Evolutionary conservation across 2,797 vertebrate genomes (phyloP).

Genomic region (Gallirallus australis): DNA sequence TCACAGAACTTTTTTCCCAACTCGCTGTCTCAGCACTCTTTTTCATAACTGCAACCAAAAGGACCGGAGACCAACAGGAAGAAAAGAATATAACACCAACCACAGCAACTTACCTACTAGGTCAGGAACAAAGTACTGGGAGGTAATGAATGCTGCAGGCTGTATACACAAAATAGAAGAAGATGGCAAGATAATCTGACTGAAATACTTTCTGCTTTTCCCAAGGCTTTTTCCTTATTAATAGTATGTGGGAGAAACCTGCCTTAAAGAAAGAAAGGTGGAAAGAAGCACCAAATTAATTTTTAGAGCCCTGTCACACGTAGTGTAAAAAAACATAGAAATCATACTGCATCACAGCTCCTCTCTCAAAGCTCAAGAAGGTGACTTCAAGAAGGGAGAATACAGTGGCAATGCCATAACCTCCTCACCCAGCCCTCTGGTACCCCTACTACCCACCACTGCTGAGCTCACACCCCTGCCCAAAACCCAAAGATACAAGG

Average conservation of each 20-base stretch:
- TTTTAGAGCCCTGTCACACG: neutral
- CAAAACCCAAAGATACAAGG: neutral
- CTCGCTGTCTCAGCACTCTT: constrained; percentile 12
- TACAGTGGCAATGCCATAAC: neutral
- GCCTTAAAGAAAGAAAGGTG: neutral
- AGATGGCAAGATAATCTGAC: neutral
- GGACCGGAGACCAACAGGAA: neutral
- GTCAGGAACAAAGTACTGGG: neutral
- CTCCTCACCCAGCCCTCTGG: neutral
- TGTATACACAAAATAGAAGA: neutral
- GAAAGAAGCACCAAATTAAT: neutral
- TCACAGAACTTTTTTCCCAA: constrained; percentile 36
- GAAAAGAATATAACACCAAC: neutral
- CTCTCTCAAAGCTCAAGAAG: neutral
- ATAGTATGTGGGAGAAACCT: neutral
- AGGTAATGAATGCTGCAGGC: neutral
- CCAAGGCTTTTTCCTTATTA: neutral
- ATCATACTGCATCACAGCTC: neutral
- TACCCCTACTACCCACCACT: too few species aligned
- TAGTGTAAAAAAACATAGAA: neutral
- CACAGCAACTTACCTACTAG: neutral
- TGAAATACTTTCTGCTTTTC: neutral
- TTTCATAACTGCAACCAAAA: constrained; percentile 31
- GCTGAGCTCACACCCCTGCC: neutral
- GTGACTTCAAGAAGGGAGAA: neutral